These are phyloP conservation scores for Wasmannia auropunctata DNA, from an alignment of 1,140 invertebrate species.

Conservation along the genomic window DNA sequence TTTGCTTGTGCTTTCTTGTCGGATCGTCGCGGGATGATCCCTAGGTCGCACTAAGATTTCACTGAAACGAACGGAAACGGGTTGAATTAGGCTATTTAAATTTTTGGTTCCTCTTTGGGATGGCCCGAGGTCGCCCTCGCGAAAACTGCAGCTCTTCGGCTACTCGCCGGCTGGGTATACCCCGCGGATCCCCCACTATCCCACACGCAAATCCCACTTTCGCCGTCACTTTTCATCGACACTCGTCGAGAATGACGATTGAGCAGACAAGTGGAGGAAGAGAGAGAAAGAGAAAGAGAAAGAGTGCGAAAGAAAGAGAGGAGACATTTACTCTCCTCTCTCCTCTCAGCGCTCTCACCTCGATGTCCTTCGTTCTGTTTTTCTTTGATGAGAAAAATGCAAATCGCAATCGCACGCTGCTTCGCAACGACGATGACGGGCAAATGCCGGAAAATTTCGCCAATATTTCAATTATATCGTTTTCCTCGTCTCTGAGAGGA, in stretches of 20 bases:
- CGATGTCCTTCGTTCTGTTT: constrained; percentile 53
- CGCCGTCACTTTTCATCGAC: constrained; percentile 76
- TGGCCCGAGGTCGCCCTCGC: constrained; percentile 70
- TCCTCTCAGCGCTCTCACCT: constrained; percentile 63
- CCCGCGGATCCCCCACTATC: constrained; percentile 78
- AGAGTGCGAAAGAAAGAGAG: constrained; percentile 60
- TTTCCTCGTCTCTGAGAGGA: neutral
- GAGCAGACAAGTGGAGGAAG: constrained; percentile 49
- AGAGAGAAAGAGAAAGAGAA: constrained; percentile 60
- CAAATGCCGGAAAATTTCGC: constrained; percentile 4
- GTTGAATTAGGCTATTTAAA: constrained; percentile 20
- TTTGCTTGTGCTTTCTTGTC: neutral
- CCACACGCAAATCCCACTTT: constrained; percentile 79
- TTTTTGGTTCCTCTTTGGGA: constrained; percentile 76
- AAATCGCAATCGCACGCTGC: constrained; percentile 14
- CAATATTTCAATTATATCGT: neutral
- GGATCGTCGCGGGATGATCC: neutral
- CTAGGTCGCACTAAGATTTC: constrained; percentile 12
- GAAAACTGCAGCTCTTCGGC: constrained; percentile 77
- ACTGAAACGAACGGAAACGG: constrained; percentile 56
- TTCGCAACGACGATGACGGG: neutral
- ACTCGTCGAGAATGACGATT: constrained; percentile 70
- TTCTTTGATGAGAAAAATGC: constrained; percentile 47
- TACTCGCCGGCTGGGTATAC: constrained; percentile 79
- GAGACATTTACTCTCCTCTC: constrained; percentile 71